Percentiles rank a stretch among this genome's conserved stretches.
Evolutionary conservation across 2,113 vertebrate genomes (phyloP).

Genomic region (Theropithecus gelada): DNA sequence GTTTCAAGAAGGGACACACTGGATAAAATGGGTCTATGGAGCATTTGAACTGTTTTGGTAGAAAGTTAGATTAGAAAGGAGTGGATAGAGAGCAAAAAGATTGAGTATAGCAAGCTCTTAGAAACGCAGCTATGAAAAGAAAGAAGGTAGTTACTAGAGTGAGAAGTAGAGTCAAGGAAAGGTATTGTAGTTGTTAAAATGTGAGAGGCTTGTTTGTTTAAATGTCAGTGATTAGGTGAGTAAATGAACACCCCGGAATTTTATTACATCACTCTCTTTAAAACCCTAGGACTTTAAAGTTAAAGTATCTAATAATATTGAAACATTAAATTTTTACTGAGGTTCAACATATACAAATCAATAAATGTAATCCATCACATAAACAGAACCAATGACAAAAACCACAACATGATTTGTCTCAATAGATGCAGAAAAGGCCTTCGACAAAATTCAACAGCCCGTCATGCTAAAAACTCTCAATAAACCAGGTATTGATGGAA

Average conservation of each 20-base stretch:
- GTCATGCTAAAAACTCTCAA: too few species aligned
- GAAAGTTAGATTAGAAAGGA: neutral
- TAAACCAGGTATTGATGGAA: too few species aligned
- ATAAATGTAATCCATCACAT: too few species aligned
- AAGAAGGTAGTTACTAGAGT: neutral
- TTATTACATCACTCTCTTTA: neutral
- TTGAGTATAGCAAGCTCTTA: neutral
- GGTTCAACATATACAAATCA: too few species aligned
- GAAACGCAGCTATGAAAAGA: neutral
- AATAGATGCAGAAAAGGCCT: too few species aligned
- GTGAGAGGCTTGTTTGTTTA: neutral
- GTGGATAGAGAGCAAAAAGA: neutral
- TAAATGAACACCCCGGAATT: neutral
- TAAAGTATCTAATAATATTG: neutral
- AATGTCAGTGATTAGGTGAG: neutral
- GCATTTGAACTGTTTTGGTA: neutral
- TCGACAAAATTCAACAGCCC: too few species aligned
- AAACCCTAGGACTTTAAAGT: neutral
- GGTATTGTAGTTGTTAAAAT: neutral
- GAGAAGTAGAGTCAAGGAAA: neutral
- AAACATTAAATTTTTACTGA: neutral
- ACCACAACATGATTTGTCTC: too few species aligned
- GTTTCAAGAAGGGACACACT: neutral
- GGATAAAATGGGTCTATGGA: neutral
- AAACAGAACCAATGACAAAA: too few species aligned